Evolutionary conservation across 2,113 vertebrate species (phyloP), one percentile per base, ranked within the genome.

Genomic region (Ibidorhyncha struthersii): DNA sequence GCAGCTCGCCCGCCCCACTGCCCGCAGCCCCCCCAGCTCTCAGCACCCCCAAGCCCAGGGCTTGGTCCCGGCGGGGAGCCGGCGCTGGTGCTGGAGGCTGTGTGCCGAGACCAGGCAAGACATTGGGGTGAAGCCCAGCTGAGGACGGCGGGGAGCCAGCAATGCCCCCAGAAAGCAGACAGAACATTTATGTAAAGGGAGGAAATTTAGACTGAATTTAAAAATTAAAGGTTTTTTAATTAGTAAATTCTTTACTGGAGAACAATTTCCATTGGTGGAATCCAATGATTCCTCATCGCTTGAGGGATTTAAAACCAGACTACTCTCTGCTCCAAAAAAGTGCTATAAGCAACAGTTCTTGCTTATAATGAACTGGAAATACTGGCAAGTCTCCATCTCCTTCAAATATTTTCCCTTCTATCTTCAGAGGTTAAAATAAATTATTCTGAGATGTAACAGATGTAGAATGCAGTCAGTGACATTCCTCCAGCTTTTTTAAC

Each of bases 391-490:
- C 93, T 96, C 95, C 93, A 96, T 81, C 85, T 70, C 93, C 92
- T 96, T 80, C 81, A 88, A 92, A 94, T 82, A 93, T 66, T 94
- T 96, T 70, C 93, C 94, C 90, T 94, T 56, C 45, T 69, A 61
- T 96, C 95, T 96, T 87, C 93, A 62, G 96, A 97, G 93, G 91
- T 89, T 97, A 50, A 92, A 95, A 91, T 86, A 83, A 95, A 96
- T 96, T 65, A 91, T 41, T 45, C 78, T 96, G 96, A 97, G 88
- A 90, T 47, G 94, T 7, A 93, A 26, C 96, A 97, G 95, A 94
- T 95, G 95, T 45, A 62, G 95, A 62, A 49, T 16, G 36, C 63
- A 78, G 71, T 14, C 93, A n/a, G 78, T 9, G 92, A 90, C 71
- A 15, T 43, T 89, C 29, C 88, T 70, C 49, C 87, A 34, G 77